Conservation (phyloP, 2,888 invertebrate species). For the Folsomia candida region DNA sequence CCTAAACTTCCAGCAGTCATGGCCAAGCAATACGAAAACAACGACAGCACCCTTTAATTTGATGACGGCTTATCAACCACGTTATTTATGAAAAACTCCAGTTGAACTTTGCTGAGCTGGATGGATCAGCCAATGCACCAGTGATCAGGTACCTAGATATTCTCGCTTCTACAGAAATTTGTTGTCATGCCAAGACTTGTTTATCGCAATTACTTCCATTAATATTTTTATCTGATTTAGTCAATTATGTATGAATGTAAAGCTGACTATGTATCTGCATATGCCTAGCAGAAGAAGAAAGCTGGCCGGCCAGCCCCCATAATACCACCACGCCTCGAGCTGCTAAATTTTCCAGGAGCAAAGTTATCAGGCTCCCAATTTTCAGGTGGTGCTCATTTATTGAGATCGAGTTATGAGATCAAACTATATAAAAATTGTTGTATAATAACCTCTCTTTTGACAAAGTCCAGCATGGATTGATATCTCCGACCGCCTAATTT, state of each 20-base stretch:
- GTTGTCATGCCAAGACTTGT: background rate
- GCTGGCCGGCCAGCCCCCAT: background rate
- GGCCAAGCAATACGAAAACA: no score
- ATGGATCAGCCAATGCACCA: background rate
- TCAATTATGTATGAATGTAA: background rate
- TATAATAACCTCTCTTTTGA: slow-evolving; percentile 15
- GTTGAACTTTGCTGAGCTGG: no score
- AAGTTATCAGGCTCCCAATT: background rate
- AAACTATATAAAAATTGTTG: background rate
- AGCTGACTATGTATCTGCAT: no score
- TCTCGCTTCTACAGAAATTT: background rate
- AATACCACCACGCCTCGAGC: background rate
- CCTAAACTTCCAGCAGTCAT: background rate
- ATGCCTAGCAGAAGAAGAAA: no score
- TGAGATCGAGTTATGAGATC: background rate
- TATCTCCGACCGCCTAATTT: slow-evolving; percentile 36
- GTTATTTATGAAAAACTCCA: background rate
- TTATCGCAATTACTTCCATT: background rate
- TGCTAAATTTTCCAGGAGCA: background rate
- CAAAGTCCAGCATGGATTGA: slow-evolving; percentile 35
- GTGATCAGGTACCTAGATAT: background rate
- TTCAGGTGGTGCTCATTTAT: background rate
- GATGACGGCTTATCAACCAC: no score
- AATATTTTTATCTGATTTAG: background rate
- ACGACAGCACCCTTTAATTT: no score